Evolutionary conservation across 1,140 invertebrate genomes (phyloP), one percentile per base, ranked within the genome.

Genomic region (Chrysomallon squamiferum): DNA sequence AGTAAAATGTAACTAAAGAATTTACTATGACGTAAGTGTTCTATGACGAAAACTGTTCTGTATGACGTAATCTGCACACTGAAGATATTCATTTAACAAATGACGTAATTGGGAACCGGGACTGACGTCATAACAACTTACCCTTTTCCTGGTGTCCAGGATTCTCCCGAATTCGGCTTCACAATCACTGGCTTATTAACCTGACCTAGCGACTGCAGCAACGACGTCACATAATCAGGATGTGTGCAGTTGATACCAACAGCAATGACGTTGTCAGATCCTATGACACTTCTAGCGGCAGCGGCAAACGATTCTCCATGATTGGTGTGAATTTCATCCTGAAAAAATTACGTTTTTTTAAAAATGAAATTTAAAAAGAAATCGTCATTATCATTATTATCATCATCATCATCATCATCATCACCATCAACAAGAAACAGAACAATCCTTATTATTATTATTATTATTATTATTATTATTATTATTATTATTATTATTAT

Each of bases 171-270:
- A 73, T 93, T 93, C 0, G 92, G 91, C 81, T 93, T 93, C 7
- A 89, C 89, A 30, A 93, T 86, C 6, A 92, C 41, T 0, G 71
- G 68, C 59, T 79, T 76, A 1, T 2, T 13, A 4, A 73, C 30
- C 3, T 45, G 29, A n/a, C 68, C 52, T 22, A 73, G 35, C 64
- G 45, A 66, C 63, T 72, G 56, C 20, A 93, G 81, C 1, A 93
- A 79, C 1, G 87, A 78, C 0, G 80, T 78, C 3, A 92, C 88
- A 73, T 85, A 76, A 29, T 85, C 83, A 2, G 93, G 92, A 58
- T 89, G 84, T 1, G 93, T 88, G 83, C 95, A 97, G 83, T 97
- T 97, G 0, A 95, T 89, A 1, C 95, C 95, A 54, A 96, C 88
- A 2, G 90, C 94, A 38, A 92, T 86, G 38, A 93, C 86, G 81